Evolutionary conservation across 2,888 invertebrate genomes (phyloP).

Genomic region (Trichacis sp.): DNA sequence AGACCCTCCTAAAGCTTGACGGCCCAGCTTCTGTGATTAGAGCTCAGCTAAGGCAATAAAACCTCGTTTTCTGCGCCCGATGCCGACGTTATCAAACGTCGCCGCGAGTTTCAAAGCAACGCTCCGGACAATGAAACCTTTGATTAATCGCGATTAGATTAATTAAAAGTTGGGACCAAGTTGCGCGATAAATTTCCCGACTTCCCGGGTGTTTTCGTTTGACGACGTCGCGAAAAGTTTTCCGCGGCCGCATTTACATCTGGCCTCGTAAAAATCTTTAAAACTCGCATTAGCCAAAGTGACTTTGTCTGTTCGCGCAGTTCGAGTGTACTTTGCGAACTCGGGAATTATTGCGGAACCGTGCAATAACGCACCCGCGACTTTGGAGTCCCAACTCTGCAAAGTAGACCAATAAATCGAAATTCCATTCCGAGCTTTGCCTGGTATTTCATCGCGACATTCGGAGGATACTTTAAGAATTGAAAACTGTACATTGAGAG

Average conservation of each 20-base stretch:
- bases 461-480: too few relatives aligned
- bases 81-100: background rate
- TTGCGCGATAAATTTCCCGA: too few relatives aligned
- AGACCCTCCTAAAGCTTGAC: slow-evolving; percentile 39
- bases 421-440: too few relatives aligned
- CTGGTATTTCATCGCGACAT: too few relatives aligned
- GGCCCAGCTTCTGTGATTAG: slow-evolving; percentile 5
- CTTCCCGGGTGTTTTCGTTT: background rate
- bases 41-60: background rate
- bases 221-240: slow-evolving; percentile 14
- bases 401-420: slow-evolving; percentile 21
- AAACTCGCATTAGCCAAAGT: slow-evolving; percentile 13
- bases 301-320: slow-evolving; percentile 9
- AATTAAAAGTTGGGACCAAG: background rate
- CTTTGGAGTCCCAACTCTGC: slow-evolving; percentile 7
- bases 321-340: slow-evolving; percentile 2
- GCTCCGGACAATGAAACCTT: background rate
- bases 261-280: slow-evolving; percentile 22
- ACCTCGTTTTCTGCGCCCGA: background rate
- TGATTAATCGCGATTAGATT: background rate
- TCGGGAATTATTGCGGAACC: slow-evolving; percentile 1
- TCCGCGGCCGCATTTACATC: slow-evolving; percentile 18
- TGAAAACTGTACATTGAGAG: too few relatives aligned
- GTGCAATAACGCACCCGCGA: background rate
- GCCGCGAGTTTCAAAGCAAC: background rate